Evolutionary conservation across 2,113 vertebrate species (phyloP).

Genomic region (Cheirogaleus medius): DNA sequence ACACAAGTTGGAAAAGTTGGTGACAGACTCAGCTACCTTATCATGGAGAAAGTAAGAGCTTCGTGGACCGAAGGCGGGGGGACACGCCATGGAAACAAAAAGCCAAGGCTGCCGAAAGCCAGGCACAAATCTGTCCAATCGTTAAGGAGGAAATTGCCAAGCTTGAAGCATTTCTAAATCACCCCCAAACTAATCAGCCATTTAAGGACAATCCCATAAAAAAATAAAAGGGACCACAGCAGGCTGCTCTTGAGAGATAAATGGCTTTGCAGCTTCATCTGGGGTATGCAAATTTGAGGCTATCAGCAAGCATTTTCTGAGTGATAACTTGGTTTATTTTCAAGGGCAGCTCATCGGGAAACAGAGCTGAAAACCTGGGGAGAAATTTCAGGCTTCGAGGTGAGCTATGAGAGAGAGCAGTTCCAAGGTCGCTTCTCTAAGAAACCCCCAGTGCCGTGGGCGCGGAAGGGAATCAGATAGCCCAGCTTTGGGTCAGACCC

Average conservation of each 20-base stretch:
- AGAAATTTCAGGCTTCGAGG: background rate
- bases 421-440: background rate
- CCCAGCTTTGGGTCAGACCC: background rate
- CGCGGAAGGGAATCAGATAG: fast-evolving
- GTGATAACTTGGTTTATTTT: conserved; percentile 17
- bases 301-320: conserved; percentile 49
- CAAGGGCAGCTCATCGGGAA: background rate
- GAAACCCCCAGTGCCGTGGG: background rate
- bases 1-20: background rate
- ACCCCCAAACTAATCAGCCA: conserved; percentile 79
- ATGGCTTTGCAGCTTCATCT: conserved; percentile 70
- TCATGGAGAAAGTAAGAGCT: background rate
- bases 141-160: conserved; percentile 61
- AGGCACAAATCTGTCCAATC: conserved; percentile 77
- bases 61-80: fast-evolving
- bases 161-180: conserved; percentile 78
- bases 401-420: background rate
- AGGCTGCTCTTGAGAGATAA: conserved; percentile 76
- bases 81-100: background rate
- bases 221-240: conserved; percentile 68
- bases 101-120: conserved; percentile 47
- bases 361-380: background rate
- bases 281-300: conserved; percentile 66
- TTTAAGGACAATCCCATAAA: conserved; percentile 81
- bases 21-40: background rate